Base-by-base conservation (phyloP, 2,888 invertebrate species). In the Leptopilina drosophilae region DNA sequence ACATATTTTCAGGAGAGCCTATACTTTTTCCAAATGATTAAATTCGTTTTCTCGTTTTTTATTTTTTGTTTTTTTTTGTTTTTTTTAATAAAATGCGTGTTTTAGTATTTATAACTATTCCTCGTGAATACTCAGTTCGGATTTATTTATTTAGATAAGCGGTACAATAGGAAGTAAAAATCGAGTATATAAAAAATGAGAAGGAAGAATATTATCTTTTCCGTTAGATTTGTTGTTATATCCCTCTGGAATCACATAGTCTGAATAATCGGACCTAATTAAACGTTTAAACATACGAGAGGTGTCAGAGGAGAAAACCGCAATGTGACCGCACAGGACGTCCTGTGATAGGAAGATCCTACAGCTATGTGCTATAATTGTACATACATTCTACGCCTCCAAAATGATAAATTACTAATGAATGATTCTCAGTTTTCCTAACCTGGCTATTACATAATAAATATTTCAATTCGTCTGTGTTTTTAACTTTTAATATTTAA, bases 321-420 rank as follows among this genome's bases (percentile, higher is more conserved):
- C 88, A 87, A 78, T 81, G 73, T 77, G 79, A 90, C 90, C 90
- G 84, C 89, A 89, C 88, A 90, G 90, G 90, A 90, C 86, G 87
- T 90, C 90, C 90, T 90, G 89, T 82, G 90, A 90, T 90, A 90
- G 83, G 85, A 81, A 82, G 84, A 86, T 88, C 85, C 85, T 85
- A 84, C 49, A 26, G 49, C 26, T 69, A 67, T 26, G 11, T 40
- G 26, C 2, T 40, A 65, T 49, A 11, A 49, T 42, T 66, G 42
- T 67, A 49, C n/a, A n/a, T n/a, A n/a, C 69, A 49, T 42, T 66
- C 15, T 67, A 67, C 69, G 69, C 69, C 69, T 69, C 73, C n/a
- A 9, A 11, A n/a, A 73, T n/a, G 73, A 73, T 73, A 73, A 73
- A 56, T 3, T 49, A 73, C n/a, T 73, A 56, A 73, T 56, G 62